Conservation (phyloP, 2,888 invertebrate species). For the Caradrina clavipalpis region DNA sequence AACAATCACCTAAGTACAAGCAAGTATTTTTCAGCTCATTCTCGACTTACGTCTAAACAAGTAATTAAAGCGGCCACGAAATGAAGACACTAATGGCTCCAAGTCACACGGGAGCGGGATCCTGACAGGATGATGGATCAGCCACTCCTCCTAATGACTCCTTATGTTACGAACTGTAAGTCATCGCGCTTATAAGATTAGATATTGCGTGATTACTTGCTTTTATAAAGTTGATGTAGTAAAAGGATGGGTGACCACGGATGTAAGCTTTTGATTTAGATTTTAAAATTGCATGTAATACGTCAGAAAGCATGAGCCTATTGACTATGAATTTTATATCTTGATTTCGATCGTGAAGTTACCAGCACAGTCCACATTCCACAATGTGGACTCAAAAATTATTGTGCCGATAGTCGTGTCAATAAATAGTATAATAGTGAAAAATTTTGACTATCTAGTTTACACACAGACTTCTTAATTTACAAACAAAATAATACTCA, state of each 20-base stretch:
- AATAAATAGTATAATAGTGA: no score
- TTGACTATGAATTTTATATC: no score
- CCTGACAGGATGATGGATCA: conserved; percentile 78
- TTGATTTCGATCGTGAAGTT: no score
- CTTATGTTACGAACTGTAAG: conserved; percentile 67
- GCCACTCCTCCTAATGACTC: conserved; percentile 74
- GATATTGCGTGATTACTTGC: conserved; percentile 55
- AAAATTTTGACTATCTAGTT: no score
- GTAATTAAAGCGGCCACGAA: conserved; percentile 72
- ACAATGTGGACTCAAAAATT: no score
- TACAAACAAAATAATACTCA: no score
- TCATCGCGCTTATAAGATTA: conserved; percentile 63
- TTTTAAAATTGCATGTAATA: not conserved
- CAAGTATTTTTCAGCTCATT: conserved; percentile 36
- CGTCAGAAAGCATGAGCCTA: no score
- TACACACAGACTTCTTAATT: no score
- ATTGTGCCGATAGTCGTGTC: no score
- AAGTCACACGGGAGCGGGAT: conserved; percentile 68
- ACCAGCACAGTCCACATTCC: no score
- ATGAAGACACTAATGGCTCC: conserved; percentile 71
- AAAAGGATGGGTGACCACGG: not conserved
- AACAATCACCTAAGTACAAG: conserved; percentile 33
- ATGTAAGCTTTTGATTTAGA: not conserved
- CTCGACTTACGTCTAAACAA: conserved; percentile 41
- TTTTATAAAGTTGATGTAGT: conserved; percentile 23